phyloP scores from a whole-genome alignment of 2,113 vertebrate genomes.

The Asarcornis scutulata region DNA sequence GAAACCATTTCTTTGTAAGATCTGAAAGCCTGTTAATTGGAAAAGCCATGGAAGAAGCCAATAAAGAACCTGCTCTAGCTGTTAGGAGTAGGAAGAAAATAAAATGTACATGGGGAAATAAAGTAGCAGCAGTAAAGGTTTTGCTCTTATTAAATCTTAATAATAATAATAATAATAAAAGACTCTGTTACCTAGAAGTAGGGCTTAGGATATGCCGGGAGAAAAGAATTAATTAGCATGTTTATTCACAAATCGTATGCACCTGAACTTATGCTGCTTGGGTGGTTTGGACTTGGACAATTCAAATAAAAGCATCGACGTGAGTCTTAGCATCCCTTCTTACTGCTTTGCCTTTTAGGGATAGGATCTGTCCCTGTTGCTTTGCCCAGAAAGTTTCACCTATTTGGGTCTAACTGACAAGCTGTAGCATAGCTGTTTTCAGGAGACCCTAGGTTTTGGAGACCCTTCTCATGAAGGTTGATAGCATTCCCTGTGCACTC shows the following conservation, averaged over 20 bases:
- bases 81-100: background rate
- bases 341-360: background rate
- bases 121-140: background rate
- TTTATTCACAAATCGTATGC: background rate
- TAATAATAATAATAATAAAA: background rate
- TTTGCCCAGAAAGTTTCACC: background rate
- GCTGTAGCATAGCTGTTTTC: background rate
- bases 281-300: background rate
- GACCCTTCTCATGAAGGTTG: too few relatives aligned
- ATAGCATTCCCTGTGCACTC: too few relatives aligned
- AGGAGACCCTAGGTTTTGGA: too few relatives aligned
- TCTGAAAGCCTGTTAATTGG: background rate
- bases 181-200: background rate
- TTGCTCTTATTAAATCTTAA: background rate
- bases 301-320: background rate
- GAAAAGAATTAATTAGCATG: background rate
- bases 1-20: background rate
- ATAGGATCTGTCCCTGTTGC: background rate
- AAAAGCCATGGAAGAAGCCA: background rate
- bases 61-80: background rate
- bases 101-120: background rate
- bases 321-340: background rate
- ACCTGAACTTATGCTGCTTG: background rate
- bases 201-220: background rate
- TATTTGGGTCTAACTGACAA: background rate